Percentiles rank a stretch among this genome's conserved stretches.
phyloP scores from a whole-genome alignment of 2,888 invertebrate species.

The Chrysolina americana region DNA sequence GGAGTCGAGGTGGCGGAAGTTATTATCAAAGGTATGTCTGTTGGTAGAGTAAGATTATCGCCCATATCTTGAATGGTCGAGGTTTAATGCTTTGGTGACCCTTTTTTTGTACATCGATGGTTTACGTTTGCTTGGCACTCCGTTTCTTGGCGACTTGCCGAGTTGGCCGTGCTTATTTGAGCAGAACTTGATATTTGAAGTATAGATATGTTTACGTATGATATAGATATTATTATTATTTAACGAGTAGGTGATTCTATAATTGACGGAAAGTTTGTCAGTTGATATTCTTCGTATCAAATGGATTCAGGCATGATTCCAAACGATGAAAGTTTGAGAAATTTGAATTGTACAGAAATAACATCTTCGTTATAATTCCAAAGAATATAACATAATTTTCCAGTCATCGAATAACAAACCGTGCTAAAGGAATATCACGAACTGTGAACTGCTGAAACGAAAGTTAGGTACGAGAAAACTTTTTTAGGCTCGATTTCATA shows the following conservation, averaged over 20 bases:
- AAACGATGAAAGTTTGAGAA: neutral
- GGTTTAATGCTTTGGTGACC: constrained; percentile 18
- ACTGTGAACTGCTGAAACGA: no score
- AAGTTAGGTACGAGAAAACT: no score
- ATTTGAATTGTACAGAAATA: neutral
- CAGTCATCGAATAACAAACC: no score
- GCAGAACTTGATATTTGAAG: neutral
- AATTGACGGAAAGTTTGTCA: neutral
- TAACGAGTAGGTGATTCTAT: neutral
- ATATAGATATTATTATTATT: neutral
- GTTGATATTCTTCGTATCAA: neutral
- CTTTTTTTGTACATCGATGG: constrained; percentile 10
- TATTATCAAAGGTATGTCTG: constrained; percentile 65
- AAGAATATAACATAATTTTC: no score
- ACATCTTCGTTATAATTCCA: neutral
- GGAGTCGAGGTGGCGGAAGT: constrained; percentile 62
- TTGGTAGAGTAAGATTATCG: constrained; percentile 56
- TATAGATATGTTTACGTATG: neutral
- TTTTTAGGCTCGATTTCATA: no score
- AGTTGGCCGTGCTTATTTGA: neutral
- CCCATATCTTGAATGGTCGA: constrained; percentile 50
- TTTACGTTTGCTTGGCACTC: neutral
- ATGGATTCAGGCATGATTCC: no score
- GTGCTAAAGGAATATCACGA: no score
- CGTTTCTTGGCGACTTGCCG: neutral